phyloP scores from a whole-genome alignment of 2,888 invertebrate genomes.

The Sycophila texana region DNA sequence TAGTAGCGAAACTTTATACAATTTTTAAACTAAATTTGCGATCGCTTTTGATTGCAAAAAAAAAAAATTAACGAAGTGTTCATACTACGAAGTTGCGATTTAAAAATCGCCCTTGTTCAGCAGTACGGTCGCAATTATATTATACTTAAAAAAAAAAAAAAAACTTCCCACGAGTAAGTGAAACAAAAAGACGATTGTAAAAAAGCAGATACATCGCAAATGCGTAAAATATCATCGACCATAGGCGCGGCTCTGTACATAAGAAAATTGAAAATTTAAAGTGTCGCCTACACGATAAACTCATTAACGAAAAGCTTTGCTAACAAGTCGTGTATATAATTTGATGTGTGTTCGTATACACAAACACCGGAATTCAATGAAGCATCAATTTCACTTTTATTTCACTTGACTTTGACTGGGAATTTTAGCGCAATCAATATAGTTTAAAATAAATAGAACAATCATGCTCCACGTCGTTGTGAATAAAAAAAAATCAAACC shows the following conservation, averaged over 20 bases:
- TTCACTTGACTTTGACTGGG: slow-evolving; percentile 18
- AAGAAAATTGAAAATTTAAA: slow-evolving; percentile 29
- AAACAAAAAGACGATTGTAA: slow-evolving; percentile 49
- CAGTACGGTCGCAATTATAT: slow-evolving; percentile 28
- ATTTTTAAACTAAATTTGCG: too few species aligned
- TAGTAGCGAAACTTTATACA: too few species aligned
- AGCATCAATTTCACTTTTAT: not conserved
- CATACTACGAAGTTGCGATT: slow-evolving; percentile 32
- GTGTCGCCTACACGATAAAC: slow-evolving; percentile 24
- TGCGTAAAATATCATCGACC: slow-evolving; percentile 34
- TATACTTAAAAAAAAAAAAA: slow-evolving; percentile 57
- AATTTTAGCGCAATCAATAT: not conserved
- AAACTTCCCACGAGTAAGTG: slow-evolving; percentile 56
- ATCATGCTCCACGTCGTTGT: not conserved
- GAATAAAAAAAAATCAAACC: too few species aligned
- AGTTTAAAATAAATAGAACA: slow-evolving; percentile 9
- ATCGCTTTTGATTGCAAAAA: slow-evolving; percentile 31
- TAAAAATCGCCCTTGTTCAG: slow-evolving; percentile 57
- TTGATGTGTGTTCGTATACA: not conserved
- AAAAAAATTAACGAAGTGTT: slow-evolving; percentile 3
- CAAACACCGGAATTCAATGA: not conserved
- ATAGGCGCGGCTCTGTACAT: slow-evolving; percentile 54
- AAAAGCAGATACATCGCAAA: slow-evolving; percentile 24
- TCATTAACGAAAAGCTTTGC: not conserved
- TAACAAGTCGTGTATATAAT: slow-evolving; percentile 5